phyloP scores from a whole-genome alignment of 2,888 invertebrate genomes.

The Volucella zonaria region DNA sequence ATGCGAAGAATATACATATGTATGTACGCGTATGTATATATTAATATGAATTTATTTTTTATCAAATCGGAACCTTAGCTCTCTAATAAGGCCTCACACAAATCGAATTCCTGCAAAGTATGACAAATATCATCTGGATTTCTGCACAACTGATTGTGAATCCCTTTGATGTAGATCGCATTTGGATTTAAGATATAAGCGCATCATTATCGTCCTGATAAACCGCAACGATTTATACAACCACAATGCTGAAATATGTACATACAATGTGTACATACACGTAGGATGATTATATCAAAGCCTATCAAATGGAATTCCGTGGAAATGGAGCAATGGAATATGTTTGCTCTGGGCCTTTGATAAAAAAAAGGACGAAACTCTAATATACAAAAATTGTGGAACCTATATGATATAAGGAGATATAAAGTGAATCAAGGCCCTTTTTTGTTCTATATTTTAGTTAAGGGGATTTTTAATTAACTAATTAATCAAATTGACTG shows the following conservation, averaged over 20 bases:
- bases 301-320: too few relatives aligned
- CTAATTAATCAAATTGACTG: too few relatives aligned
- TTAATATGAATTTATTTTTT: background rate
- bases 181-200: background rate
- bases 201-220: background rate
- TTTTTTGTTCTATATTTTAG: too few relatives aligned
- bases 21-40: background rate
- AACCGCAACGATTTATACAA: too few relatives aligned
- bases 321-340: background rate
- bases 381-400: too few relatives aligned
- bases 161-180: slow-evolving; percentile 1
- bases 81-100: background rate
- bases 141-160: slow-evolving; percentile 15
- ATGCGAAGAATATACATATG: slow-evolving; percentile 6
- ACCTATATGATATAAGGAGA: too few relatives aligned
- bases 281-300: too few relatives aligned
- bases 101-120: slow-evolving; percentile 23
- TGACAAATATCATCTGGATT: slow-evolving; percentile 17
- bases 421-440: too few relatives aligned
- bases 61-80: background rate
- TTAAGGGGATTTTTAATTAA: too few relatives aligned
- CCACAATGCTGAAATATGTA: too few relatives aligned
- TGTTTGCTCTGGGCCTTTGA: slow-evolving; percentile 2
- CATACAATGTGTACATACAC: too few relatives aligned
- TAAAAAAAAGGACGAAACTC: too few relatives aligned